Percentiles rank a stretch among this genome's conserved stretches.
Evolutionary conservation across 2,113 vertebrate genomes (phyloP).

Genomic region (Saimiri boliviensis): DNA sequence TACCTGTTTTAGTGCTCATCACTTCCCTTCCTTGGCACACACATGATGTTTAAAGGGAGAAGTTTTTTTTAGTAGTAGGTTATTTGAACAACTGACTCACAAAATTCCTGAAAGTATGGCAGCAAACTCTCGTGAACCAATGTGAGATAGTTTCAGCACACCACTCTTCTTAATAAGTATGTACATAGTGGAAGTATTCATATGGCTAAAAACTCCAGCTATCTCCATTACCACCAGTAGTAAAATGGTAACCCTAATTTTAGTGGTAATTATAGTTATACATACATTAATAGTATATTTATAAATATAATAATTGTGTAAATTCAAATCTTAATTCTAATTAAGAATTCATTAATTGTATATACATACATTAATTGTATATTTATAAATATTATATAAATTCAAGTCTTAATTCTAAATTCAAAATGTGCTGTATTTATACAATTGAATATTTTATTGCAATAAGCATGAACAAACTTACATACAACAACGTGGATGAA

Average conservation of each 20-base stretch:
- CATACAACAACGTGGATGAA: background rate
- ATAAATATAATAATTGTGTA: too few relatives aligned
- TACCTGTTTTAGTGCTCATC: background rate
- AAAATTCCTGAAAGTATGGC: background rate
- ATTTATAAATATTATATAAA: background rate
- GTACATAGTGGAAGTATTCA: background rate
- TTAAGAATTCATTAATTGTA: too few relatives aligned
- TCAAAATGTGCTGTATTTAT: background rate
- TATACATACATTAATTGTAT: too few relatives aligned
- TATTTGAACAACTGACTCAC: background rate
- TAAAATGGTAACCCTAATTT: background rate
- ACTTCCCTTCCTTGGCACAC: background rate
- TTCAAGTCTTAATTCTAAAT: background rate
- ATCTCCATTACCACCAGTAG: background rate
- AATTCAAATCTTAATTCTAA: too few relatives aligned
- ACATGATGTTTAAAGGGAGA: background rate
- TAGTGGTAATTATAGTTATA: background rate
- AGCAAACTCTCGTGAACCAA: background rate
- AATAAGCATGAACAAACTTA: background rate
- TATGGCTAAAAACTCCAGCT: background rate
- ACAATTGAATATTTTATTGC: background rate
- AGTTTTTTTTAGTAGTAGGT: background rate
- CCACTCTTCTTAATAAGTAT: background rate
- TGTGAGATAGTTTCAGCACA: background rate
- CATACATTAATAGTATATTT: too few relatives aligned